These are phyloP conservation scores for Phlogophora meticulosa DNA, from an alignment of 2,888 invertebrate genomes.

Conservation along the genomic window DNA sequence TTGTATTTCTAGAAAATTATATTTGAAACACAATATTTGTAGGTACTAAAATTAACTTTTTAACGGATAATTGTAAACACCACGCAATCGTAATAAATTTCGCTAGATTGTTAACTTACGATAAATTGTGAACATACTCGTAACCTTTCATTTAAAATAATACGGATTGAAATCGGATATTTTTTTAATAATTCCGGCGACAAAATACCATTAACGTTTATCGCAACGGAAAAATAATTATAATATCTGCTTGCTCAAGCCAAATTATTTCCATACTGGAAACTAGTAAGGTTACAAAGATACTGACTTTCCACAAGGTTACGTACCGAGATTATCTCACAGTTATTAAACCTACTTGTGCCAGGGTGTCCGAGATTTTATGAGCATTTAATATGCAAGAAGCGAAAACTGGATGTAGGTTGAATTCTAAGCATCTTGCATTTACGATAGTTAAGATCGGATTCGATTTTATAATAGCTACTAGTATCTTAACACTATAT, in stretches of 20 bases:
- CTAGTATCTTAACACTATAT: neutral
- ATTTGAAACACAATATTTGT: no score
- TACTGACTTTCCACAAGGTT: constrained; percentile 35
- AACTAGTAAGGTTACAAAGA: constrained; percentile 29
- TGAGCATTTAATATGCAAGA: constrained; percentile 46
- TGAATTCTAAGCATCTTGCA: constrained; percentile 28
- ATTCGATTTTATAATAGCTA: neutral
- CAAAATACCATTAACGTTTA: neutral
- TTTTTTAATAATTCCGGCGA: no score
- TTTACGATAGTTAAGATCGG: neutral
- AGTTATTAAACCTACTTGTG: constrained; percentile 29
- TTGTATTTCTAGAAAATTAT: no score
- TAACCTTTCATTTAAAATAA: no score
- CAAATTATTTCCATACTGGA: constrained; percentile 17
- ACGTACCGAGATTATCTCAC: constrained; percentile 38
- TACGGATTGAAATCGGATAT: no score
- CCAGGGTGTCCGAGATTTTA: constrained; percentile 49
- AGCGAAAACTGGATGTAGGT: constrained; percentile 26
- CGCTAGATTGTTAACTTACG: no score
- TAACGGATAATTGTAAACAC: no score
- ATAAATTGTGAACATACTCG: no score
- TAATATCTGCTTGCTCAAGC: neutral
- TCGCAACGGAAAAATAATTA: constrained; percentile 15
- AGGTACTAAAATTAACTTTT: no score
- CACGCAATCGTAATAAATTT: no score